phyloP scores from a whole-genome alignment of 2,113 vertebrate species.

The Pterophyllum scalare region DNA sequence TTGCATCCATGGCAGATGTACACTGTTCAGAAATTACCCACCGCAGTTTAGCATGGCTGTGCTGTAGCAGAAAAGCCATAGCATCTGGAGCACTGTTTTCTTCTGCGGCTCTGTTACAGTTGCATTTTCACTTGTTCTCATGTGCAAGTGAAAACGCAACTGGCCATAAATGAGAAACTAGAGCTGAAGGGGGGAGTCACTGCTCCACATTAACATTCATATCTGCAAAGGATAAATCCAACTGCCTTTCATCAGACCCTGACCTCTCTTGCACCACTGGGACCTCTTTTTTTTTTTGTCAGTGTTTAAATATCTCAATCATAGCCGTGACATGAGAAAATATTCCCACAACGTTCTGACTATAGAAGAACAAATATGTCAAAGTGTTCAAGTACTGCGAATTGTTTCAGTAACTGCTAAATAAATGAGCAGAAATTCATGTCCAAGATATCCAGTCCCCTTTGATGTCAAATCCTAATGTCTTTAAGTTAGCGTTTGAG shows the following conservation, averaged over 20 bases:
- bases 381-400: background rate
- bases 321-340: background rate
- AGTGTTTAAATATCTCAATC: background rate
- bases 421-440: background rate
- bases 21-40: slow-evolving; percentile 12
- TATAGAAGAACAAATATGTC: background rate
- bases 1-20: slow-evolving; percentile 1
- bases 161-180: background rate
- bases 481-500: background rate
- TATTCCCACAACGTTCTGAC: background rate
- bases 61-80: background rate
- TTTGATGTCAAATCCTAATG: background rate
- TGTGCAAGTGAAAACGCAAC: background rate
- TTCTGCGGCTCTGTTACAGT: background rate
- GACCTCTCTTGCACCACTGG: background rate
- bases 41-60: background rate
- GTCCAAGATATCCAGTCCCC: background rate
- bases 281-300: background rate
- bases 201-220: background rate
- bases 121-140: background rate
- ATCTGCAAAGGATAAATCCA: background rate
- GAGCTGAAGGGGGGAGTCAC: background rate
- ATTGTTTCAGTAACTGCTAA: background rate
- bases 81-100: background rate
- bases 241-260: background rate